Base-by-base conservation (phyloP, 2,888 invertebrate genomes). In the Eilema depressum region DNA sequence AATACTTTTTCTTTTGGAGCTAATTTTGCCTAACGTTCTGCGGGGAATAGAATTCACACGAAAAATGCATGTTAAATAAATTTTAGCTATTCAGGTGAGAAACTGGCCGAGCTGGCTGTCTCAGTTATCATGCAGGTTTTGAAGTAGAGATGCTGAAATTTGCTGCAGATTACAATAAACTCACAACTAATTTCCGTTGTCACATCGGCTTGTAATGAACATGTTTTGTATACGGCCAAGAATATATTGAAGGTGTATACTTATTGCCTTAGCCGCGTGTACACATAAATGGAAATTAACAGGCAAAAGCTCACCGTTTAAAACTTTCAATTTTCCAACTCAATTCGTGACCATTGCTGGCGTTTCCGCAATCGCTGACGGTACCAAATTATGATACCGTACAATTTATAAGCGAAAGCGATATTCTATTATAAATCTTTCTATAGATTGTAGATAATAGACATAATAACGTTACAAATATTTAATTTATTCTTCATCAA, bases 321-420 rank as follows among this genome's bases (percentile, higher is more conserved):
- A 81, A 86, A 88, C 86, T 83, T 83, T 81, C 83, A 88, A 87
- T 87, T 88, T 89, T 86, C 84, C 85, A 78, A 82, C 79, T 84
- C 81, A 83, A 85, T 85, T 84, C 80, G 74, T 79, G 77, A 83
- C 85, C 76, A 84, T 84, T 85, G 83, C 81, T 72, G 68, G 70
- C 81, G 72, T 77, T 86, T 83, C 85, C 85, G 84, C 83, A 83
- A 77, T 82, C 82, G 83, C 74, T 81, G 78, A 73, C 75, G 71
- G 72, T 70, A 72, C 75, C 59, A 82, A 82, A 79, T 80, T 78
- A 77, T 72, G 65, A 57, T 70, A 17, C 74, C 74, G 80, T 64
- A 5, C 72, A 81, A 78, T 60, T 60, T 2, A 74, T 63, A 70
- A 70, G 63, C 20, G 41, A 10, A 5, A 56, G 71, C 67, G 60